Evolutionary conservation across 2,797 vertebrate genomes (phyloP).

Genomic region (Ptychobarbus kaznakovi): DNA sequence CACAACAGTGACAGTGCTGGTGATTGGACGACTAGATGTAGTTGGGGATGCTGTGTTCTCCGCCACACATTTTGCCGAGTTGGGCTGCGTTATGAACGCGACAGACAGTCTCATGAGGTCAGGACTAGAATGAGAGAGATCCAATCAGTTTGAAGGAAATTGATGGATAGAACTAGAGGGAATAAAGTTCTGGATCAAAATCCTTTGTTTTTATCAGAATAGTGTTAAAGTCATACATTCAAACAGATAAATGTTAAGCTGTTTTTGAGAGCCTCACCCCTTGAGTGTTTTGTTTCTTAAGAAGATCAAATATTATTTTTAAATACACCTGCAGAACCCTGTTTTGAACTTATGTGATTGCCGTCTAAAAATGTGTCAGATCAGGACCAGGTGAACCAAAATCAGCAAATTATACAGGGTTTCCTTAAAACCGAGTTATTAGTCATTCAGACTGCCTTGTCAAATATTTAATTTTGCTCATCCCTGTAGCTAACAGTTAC

Average conservation of each 20-base stretch:
- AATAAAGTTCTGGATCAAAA: not conserved
- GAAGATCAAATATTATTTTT: not conserved
- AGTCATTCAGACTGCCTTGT: not conserved
- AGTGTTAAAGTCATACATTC: not conserved
- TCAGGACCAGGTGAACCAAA: not conserved
- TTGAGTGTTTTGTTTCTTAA: not conserved
- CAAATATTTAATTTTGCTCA: not conserved
- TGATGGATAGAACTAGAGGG: not conserved
- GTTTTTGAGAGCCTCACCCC: not conserved
- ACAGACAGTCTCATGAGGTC: constrained; percentile 81
- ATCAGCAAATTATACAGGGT: not conserved
- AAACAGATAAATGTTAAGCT: not conserved
- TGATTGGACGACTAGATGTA: constrained; percentile 35
- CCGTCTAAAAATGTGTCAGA: not conserved
- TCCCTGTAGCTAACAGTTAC: not conserved
- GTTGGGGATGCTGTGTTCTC: constrained; percentile 66
- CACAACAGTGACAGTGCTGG: constrained; percentile 75
- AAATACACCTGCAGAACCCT: not conserved
- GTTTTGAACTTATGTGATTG: not conserved
- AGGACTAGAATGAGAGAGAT: constrained; percentile 79
- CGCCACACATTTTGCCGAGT: constrained; percentile 87
- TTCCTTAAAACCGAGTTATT: not conserved
- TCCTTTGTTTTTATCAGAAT: not conserved
- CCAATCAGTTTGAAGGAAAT: constrained; percentile 41
- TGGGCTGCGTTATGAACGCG: constrained; percentile 77